phyloP scores from a whole-genome alignment of 1,140 invertebrate species.

The Cephus cinctus region DNA sequence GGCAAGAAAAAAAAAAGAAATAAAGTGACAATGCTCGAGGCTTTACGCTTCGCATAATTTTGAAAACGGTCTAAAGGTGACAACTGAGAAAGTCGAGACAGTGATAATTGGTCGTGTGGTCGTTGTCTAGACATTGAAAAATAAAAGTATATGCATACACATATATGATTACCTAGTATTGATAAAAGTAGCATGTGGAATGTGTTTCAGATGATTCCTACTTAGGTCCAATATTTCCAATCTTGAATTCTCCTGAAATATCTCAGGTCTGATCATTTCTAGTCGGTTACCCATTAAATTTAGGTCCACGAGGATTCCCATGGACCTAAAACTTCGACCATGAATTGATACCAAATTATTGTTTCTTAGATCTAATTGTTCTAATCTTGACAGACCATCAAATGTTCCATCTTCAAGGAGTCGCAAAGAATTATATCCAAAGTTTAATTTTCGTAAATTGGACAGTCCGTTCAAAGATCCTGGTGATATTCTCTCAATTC shows the following conservation, averaged over 20 bases:
- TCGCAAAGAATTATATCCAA: conserved; percentile 76
- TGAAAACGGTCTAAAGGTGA: background rate
- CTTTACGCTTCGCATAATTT: too few relatives aligned
- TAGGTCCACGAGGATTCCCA: conserved; percentile 65
- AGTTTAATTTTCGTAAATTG: conserved; percentile 69
- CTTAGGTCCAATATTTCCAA: conserved; percentile 73
- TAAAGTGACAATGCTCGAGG: too few relatives aligned
- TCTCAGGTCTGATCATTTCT: conserved; percentile 66
- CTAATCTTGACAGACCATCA: conserved; percentile 67
- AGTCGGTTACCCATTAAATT: conserved; percentile 76
- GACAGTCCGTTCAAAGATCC: conserved; percentile 67
- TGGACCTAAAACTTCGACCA: conserved; percentile 65
- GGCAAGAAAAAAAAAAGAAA: too few relatives aligned
- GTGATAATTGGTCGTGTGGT: background rate
- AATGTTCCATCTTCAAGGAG: conserved; percentile 70
- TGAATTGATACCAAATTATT: conserved; percentile 72
- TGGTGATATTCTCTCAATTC: conserved; percentile 68
- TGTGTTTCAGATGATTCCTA: conserved; percentile 72
- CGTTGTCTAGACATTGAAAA: background rate
- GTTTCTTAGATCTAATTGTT: conserved; percentile 73
- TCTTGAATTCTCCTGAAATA: conserved; percentile 65
- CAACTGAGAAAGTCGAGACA: background rate
- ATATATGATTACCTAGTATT: conserved; percentile 54
- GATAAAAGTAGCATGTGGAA: conserved; percentile 65
- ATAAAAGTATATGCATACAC: background rate